Evolutionary conservation across 1,140 invertebrate genomes (phyloP).

Genomic region (Lasaia peninsularis): DNA sequence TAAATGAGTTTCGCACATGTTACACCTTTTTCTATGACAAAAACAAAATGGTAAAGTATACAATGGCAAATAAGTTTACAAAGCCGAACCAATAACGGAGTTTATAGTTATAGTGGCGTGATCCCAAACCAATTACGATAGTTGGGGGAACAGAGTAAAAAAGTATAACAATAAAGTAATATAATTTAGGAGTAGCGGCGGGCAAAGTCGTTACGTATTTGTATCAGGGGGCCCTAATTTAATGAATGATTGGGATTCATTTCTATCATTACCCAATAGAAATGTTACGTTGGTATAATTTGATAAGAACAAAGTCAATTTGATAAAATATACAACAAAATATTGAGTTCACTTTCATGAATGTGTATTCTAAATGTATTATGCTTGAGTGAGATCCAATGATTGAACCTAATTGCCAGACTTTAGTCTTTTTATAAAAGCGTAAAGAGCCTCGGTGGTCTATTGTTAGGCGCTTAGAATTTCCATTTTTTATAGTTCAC

Average conservation of each 20-base stretch:
- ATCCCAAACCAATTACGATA: conserved; percentile 71
- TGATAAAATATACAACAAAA: conserved; percentile 9
- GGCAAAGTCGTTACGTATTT: conserved; percentile 63
- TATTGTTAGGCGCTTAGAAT: no score
- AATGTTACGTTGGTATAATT: conserved; percentile 12
- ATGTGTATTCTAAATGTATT: neutral
- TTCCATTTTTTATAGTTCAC: no score
- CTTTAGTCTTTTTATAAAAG: no score
- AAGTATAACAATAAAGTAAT: conserved; percentile 74
- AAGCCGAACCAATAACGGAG: conserved; percentile 62
- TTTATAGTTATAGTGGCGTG: conserved; percentile 69
- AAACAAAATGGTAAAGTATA: conserved; percentile 26
- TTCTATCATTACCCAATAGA: conserved; percentile 52
- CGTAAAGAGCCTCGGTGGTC: no score
- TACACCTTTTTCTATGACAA: conserved; percentile 10
- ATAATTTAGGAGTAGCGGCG: conserved; percentile 64
- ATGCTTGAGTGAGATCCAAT: neutral
- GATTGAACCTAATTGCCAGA: no score
- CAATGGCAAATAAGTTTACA: conserved; percentile 28
- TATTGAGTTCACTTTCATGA: neutral
- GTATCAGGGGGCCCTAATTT: conserved; percentile 63
- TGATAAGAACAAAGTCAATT: conserved; percentile 5
- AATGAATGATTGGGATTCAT: conserved; percentile 62
- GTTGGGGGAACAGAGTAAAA: conserved; percentile 67
- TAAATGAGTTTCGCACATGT: conserved; percentile 8